Evolutionary conservation across 1,140 invertebrate species (phyloP), one percentile per base, ranked within the genome.

Genomic region (Calephelis virginiensis): DNA sequence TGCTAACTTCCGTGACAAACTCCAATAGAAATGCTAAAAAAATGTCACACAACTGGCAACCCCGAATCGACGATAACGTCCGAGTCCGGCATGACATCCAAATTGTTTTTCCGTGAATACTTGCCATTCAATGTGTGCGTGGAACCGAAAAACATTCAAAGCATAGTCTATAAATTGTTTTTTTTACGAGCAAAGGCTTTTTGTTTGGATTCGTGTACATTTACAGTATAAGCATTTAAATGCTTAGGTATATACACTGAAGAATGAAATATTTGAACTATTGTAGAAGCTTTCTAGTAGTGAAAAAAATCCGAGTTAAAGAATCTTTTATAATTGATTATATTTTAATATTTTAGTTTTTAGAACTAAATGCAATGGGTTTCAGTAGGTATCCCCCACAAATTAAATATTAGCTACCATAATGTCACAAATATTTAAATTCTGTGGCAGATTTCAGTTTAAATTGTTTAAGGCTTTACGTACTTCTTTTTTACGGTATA

Each of bases 1-100:
- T 56, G 50, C 62, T 66, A 68, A 70, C 68, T 72, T 69, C 68
- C 68, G 68, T 70, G 68, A 70, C 68, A 47, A 63, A 63, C 38
- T 61, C 14, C 64, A 66, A 70, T 70, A 70, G 53, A 59, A 59
- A 62, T 61, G 46, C 48, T 62, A 53, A 61, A 64, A 64, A 68
- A 64, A 68, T 56, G 48, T 46, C 60, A 37, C 61, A 62, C 61
- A 53, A 61, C 63, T 63, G 53, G 67, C 64, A 50, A 64, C 66
- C 43, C 62, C 66, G 49, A 63, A 66, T 48, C 38, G 43, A 37
- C 63, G 67, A 64, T 64, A 69, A 56, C 67, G 40, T 43, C 40
- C 40, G 53, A 63, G 40, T 47, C 66, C 60, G 47, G 63, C 67
- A 47, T 69, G 67, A 63, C 40, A 62, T 56, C 61, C 17, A 63